phyloP scores from a whole-genome alignment of 2,888 invertebrate species.

The Lithodes maja region DNA sequence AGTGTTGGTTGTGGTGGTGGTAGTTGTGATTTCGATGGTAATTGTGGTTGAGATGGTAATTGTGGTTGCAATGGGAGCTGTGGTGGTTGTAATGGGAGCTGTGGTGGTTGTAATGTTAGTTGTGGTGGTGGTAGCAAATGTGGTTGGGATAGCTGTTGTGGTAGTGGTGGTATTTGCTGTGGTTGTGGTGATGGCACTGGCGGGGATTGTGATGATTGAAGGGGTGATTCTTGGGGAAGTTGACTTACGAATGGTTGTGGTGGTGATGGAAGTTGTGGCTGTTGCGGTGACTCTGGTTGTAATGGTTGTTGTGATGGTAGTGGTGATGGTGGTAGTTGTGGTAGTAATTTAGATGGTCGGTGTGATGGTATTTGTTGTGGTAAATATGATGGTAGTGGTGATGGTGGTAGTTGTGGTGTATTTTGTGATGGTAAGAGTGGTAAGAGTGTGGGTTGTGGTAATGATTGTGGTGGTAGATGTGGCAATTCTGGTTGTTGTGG shows the following conservation, averaged over 20 bases:
- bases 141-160: not conserved
- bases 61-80: not conserved
- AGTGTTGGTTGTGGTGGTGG: no score
- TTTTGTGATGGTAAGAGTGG: not conserved
- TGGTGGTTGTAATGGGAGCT: no score
- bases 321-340: not conserved
- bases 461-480: not conserved
- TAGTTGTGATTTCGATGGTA: no score
- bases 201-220: not conserved
- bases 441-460: not conserved
- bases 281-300: not conserved
- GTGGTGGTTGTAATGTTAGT: not conserved
- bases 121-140: not conserved
- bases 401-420: not conserved
- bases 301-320: not conserved
- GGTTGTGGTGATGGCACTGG: not conserved
- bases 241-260: no score
- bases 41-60: not conserved
- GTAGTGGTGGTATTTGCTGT: not conserved
- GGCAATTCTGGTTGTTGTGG: not conserved
- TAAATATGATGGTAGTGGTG: not conserved
- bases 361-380: not conserved
- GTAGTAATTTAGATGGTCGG: not conserved
- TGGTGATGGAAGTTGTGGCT: not conserved
- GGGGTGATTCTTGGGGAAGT: not conserved